These are phyloP conservation scores for Scaptomyza montana DNA, from an alignment of 1,140 invertebrate species.

Conservation along the genomic window DNA sequence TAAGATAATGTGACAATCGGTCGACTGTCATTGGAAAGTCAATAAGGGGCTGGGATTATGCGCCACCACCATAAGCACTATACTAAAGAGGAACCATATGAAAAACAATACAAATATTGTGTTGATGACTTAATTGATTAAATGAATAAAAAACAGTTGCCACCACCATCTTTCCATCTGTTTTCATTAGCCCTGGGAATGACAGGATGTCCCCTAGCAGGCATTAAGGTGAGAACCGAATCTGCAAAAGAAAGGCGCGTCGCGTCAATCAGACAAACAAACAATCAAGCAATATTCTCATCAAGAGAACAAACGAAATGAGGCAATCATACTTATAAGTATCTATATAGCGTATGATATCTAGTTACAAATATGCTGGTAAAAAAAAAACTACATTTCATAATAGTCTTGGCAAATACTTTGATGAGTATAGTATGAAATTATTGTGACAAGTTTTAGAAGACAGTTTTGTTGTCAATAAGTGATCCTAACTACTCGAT, in stretches of 20 bases:
- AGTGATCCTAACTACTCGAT: not conserved
- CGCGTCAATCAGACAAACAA: conserved; percentile 43
- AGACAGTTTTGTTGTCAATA: not conserved
- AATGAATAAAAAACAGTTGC: conserved; percentile 40
- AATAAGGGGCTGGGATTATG: conserved; percentile 21
- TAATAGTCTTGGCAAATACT: conserved; percentile 11
- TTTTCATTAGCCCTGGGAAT: conserved; percentile 24
- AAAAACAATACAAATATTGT: conserved; percentile 46
- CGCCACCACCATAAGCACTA: conserved; percentile 20
- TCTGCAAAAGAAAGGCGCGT: conserved; percentile 4
- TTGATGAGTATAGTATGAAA: not conserved
- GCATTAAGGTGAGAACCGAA: conserved; percentile 39
- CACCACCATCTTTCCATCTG: conserved; percentile 29
- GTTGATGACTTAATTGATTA: conserved; percentile 59
- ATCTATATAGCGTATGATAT: conserved; percentile 15
- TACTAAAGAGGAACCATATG: conserved; percentile 3
- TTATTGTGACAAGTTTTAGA: not conserved
- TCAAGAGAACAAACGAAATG: conserved; percentile 19
- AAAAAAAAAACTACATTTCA: conserved; percentile 18
- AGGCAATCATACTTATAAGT: conserved; percentile 35
- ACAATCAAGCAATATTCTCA: conserved; percentile 42
- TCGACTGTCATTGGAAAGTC: conserved; percentile 42
- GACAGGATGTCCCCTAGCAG: conserved; percentile 29
- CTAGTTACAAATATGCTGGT: conserved; percentile 49
- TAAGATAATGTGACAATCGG: conserved; percentile 49